Conservation (phyloP, 2,113 vertebrate species). For the Eubucco bourcierii region DNA sequence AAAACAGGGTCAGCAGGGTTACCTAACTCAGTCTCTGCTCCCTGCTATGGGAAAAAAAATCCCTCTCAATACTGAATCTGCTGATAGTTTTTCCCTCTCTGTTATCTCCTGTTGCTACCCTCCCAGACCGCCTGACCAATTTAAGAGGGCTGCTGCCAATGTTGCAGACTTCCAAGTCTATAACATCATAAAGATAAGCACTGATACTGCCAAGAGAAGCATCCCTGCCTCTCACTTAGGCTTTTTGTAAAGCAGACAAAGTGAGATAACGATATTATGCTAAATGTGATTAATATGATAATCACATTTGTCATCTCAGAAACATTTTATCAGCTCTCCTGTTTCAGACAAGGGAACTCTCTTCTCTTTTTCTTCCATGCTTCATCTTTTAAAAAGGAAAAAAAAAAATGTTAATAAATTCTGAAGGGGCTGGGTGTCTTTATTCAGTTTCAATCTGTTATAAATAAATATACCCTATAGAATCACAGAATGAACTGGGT, state of each 20-base stretch:
- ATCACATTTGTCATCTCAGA: constrained; percentile 23
- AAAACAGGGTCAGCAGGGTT: background rate
- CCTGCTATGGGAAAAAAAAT: background rate
- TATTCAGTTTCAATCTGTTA: background rate
- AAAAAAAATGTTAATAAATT: background rate
- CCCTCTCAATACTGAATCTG: background rate
- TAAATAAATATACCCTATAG: background rate
- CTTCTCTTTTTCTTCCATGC: background rate
- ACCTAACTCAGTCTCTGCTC: background rate
- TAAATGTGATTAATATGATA: constrained; percentile 46
- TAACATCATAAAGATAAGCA: constrained; percentile 16
- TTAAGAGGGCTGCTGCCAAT: background rate
- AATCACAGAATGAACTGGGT: too few relatives aligned
- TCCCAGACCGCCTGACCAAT: background rate
- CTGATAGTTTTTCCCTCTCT: background rate
- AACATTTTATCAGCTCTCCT: background rate
- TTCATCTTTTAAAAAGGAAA: background rate
- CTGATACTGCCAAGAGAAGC: constrained; percentile 4
- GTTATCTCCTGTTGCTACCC: background rate
- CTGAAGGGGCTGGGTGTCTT: background rate
- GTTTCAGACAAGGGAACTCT: background rate
- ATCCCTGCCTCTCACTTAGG: background rate
- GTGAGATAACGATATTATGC: constrained; percentile 32
- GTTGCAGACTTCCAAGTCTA: background rate
- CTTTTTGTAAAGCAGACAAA: constrained; percentile 11